phyloP scores from a whole-genome alignment of 2,888 invertebrate genomes.

The Cremastobaeus sp. region DNA sequence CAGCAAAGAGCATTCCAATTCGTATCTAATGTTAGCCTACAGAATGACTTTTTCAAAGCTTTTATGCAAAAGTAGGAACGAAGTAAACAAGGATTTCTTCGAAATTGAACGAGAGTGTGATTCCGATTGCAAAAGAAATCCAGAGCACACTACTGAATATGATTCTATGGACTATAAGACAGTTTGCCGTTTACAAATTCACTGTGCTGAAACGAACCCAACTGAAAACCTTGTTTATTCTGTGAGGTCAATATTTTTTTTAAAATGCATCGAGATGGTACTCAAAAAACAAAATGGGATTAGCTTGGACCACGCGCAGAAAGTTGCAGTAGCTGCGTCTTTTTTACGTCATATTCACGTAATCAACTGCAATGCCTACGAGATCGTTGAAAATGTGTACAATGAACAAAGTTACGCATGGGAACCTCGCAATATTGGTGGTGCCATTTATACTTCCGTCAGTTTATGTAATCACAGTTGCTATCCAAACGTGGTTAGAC shows the following conservation, averaged over 20 bases:
- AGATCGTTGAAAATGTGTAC: constrained; percentile 76
- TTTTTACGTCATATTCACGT: constrained; percentile 78
- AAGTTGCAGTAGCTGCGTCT: constrained; percentile 70
- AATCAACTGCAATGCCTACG: constrained; percentile 79
- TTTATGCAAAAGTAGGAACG: constrained; percentile 1
- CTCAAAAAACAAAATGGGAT: constrained; percentile 62
- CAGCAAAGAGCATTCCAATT: constrained; percentile 61
- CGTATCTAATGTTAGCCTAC: constrained; percentile 70
- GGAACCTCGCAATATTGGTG: constrained; percentile 76
- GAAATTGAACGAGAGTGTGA: neutral
- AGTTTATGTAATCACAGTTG: constrained; percentile 79
- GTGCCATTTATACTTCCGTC: constrained; percentile 78
- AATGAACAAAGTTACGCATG: constrained; percentile 67
- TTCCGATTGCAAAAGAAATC: neutral
- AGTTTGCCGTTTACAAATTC: constrained; percentile 75
- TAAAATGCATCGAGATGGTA: constrained; percentile 73
- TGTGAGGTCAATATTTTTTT: constrained; percentile 76
- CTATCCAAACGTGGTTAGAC: constrained; percentile 78
- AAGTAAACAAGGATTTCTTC: constrained; percentile 27
- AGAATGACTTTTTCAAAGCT: constrained; percentile 69
- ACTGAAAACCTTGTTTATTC: constrained; percentile 75
- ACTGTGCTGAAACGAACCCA: constrained; percentile 69
- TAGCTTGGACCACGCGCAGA: constrained; percentile 59
- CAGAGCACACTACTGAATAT: constrained; percentile 66
- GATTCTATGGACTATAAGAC: constrained; percentile 72